Conservation (phyloP, 2,888 invertebrate species). For the Prenolepis imparis region DNA sequence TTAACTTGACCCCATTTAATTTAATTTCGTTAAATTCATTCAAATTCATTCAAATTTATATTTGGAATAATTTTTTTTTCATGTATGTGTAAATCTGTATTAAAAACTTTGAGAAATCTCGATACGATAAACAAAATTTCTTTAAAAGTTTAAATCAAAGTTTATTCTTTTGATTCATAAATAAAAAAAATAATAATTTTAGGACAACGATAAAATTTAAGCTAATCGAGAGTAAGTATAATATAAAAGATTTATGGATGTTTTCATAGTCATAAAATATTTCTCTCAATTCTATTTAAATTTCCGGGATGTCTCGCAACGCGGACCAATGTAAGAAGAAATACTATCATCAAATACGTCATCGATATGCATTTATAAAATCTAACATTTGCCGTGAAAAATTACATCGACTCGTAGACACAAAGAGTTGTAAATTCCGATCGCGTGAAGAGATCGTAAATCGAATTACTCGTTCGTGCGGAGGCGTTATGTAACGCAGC, state of each 20-base stretch:
- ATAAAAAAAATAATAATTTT: neutral
- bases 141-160: neutral
- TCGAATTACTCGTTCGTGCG: slow-evolving; percentile 8
- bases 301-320: neutral
- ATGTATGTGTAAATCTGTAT: neutral
- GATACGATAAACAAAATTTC: neutral
- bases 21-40: neutral
- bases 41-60: neutral
- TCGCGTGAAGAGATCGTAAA: slow-evolving; percentile 26
- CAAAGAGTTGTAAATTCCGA: slow-evolving; percentile 30
- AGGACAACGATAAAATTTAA: neutral
- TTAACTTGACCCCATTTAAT: neutral
- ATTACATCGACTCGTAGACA: neutral
- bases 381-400: neutral
- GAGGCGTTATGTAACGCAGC: slow-evolving; percentile 15
- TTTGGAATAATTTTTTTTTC: slow-evolving; percentile 9
- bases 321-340: neutral
- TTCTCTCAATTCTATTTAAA: neutral
- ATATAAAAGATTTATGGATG: neutral
- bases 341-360: no score
- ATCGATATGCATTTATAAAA: neutral
- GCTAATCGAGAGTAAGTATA: neutral
- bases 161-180: neutral
- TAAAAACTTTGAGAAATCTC: neutral
- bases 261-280: neutral